A percentile compares a stretch with the other conserved stretches of the same genome.
Conservation (phyloP, 2,797 vertebrate species). For the Amazonetta brasiliensis region DNA sequence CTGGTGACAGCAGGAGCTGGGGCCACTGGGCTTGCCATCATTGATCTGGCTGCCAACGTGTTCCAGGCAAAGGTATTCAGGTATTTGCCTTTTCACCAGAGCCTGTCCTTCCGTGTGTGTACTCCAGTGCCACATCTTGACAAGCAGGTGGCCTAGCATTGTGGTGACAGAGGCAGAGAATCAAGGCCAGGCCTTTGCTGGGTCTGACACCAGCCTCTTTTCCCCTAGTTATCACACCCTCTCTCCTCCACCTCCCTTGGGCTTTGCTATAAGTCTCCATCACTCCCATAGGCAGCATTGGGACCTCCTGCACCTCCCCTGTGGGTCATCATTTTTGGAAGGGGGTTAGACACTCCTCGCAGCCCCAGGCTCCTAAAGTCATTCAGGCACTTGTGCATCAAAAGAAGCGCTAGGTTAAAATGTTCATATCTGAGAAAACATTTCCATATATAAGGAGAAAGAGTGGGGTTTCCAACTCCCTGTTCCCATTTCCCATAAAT, state of each 20-base stretch:
- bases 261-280: not conserved
- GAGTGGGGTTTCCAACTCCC: not conserved
- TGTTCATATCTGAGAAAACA: not conserved
- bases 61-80: constrained; percentile 68
- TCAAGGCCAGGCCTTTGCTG: not conserved
- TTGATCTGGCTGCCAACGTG: constrained; percentile 63
- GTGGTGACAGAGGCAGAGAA: not conserved
- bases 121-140: not conserved
- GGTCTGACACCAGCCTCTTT: not conserved
- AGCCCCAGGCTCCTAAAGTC: not conserved
- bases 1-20: constrained; percentile 72
- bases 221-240: not conserved
- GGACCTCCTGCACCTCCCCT: not conserved
- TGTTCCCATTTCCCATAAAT: not conserved
- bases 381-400: not conserved
- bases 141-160: not conserved
- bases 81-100: not conserved
- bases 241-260: not conserved
- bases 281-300: not conserved
- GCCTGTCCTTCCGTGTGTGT: too few relatives aligned
- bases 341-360: not conserved
- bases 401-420: too few relatives aligned
- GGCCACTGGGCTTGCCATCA: constrained; percentile 66
- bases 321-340: not conserved
- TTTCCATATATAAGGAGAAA: not conserved